These are phyloP conservation scores for Cyclura pinguis DNA, from an alignment of 2,797 vertebrate genomes.

Conservation along the genomic window DNA sequence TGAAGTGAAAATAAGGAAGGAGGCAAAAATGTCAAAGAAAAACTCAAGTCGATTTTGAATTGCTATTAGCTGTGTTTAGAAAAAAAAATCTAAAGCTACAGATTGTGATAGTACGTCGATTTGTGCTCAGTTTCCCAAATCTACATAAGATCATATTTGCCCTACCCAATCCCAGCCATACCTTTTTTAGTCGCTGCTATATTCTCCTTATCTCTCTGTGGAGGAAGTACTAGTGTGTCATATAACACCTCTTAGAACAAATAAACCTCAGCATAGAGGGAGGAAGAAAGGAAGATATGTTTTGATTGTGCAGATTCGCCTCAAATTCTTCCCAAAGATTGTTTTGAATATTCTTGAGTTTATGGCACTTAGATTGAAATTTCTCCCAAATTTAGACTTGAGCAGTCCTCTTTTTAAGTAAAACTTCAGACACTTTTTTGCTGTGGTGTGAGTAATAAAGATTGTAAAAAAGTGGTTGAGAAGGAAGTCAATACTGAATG, in stretches of 20 bases:
- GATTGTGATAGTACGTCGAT: no score
- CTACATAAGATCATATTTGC: not conserved
- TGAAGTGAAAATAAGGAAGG: not conserved
- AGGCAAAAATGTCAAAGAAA: not conserved
- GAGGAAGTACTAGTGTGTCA: not conserved
- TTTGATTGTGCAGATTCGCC: no score
- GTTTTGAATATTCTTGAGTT: not conserved
- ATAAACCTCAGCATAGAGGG: not conserved
- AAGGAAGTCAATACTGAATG: constrained; percentile 71
- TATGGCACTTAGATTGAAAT: not conserved
- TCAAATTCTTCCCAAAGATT: not conserved
- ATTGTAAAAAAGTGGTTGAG: constrained; percentile 61
- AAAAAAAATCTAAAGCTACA: no score
- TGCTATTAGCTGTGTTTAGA: rapidly evolving
- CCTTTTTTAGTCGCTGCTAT: not conserved
- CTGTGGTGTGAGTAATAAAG: constrained; percentile 67
- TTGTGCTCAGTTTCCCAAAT: no score
- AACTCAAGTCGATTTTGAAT: not conserved
- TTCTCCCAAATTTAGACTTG: not conserved
- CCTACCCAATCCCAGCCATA: not conserved
- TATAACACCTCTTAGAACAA: not conserved
- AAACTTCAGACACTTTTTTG: constrained; percentile 47
- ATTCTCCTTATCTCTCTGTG: not conserved
- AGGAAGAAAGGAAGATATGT: not conserved
- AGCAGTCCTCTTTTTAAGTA: not conserved